These are phyloP conservation scores for Pantherophis guttatus DNA, from an alignment of 2,113 vertebrate genomes.

Conservation along the genomic window DNA sequence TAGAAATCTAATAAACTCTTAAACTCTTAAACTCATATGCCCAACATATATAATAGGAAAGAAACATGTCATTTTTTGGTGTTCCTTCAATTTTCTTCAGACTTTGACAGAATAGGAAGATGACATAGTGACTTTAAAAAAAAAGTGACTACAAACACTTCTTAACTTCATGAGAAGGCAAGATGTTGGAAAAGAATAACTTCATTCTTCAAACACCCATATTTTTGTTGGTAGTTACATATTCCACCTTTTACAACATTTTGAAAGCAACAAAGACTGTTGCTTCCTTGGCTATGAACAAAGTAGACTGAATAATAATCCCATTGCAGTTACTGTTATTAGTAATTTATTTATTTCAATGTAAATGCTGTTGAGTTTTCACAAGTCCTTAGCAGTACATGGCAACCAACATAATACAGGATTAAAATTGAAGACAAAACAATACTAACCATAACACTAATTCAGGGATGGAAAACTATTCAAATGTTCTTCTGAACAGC, in stretches of 20 bases:
- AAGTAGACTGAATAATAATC: not conserved
- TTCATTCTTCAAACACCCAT: not conserved
- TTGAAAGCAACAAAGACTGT: not conserved
- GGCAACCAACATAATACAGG: too few species aligned
- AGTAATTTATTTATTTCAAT: not conserved
- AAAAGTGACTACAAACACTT: not conserved
- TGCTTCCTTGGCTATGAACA: constrained; percentile 1
- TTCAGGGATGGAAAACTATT: too few species aligned
- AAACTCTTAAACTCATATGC: not conserved
- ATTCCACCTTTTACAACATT: not conserved
- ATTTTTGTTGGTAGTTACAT: constrained; percentile 11
- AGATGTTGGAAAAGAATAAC: constrained; percentile 21
- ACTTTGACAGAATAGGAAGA: constrained; percentile 10
- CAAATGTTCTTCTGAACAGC: too few species aligned
- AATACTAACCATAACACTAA: too few species aligned
- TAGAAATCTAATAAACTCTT: too few species aligned
- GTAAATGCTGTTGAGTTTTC: not conserved
- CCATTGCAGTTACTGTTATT: not conserved
- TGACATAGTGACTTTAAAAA: not conserved
- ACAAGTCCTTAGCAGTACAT: too few species aligned
- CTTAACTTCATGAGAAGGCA: constrained; percentile 8
- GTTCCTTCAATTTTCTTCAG: constrained; percentile 1
- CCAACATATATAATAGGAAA: not conserved
- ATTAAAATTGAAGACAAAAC: too few species aligned
- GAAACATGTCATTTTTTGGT: not conserved